Evolutionary conservation across 1,140 invertebrate species (phyloP).

Genomic region (Reticulitermes speratus): DNA sequence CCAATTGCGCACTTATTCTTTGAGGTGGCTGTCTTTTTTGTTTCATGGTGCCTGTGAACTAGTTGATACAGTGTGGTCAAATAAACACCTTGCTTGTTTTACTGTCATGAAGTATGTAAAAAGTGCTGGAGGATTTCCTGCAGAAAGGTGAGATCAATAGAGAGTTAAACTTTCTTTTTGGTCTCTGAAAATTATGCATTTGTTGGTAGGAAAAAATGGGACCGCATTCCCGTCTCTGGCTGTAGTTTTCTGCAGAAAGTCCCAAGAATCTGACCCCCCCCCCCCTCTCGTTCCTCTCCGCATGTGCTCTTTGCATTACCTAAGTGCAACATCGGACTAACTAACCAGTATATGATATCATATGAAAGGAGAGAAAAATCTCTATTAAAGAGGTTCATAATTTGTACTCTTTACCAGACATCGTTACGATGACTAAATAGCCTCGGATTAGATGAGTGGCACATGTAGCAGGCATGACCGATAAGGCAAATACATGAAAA

Average conservation of each 20-base stretch:
- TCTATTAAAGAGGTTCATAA: background rate
- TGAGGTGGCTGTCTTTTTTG: too few species aligned
- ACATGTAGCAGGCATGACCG: background rate
- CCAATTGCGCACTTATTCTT: too few species aligned
- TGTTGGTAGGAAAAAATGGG: background rate
- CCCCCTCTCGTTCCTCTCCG: background rate
- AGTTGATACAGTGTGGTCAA: background rate
- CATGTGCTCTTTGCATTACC: background rate
- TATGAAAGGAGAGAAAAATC: background rate
- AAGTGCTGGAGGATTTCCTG: background rate
- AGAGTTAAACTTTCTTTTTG: background rate
- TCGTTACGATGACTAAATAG: background rate
- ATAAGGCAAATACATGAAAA: background rate
- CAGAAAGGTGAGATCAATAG: background rate
- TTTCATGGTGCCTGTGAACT: background rate
- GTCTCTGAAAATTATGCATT: background rate
- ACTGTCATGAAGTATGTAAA: background rate
- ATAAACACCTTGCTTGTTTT: background rate
- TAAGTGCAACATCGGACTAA: background rate
- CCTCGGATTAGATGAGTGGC: background rate
- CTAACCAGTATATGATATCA: background rate
- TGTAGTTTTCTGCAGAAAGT: conserved; percentile 13
- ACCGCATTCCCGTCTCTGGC: background rate
- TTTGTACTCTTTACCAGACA: background rate
- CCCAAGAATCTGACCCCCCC: background rate